These are phyloP conservation scores for Apteryx mantelli DNA, from an alignment of 2,113 vertebrate genomes.

Conservation along the genomic window DNA sequence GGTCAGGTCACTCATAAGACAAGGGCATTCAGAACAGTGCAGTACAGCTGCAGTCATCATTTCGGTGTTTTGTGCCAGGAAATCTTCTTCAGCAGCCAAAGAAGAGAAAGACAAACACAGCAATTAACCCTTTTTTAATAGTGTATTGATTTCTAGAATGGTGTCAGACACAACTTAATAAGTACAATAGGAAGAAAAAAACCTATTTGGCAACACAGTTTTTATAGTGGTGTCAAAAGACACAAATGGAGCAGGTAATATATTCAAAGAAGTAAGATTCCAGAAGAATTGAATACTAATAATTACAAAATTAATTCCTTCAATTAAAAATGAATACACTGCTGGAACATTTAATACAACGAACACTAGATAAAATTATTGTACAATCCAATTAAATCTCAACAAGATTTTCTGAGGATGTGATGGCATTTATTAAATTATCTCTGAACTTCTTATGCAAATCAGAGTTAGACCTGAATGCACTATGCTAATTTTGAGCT, in stretches of 20 bases:
- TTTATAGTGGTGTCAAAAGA: neutral
- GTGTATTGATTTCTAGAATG: neutral
- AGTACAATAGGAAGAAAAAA: neutral
- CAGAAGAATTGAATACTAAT: neutral
- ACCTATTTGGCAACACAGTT: neutral
- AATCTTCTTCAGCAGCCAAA: neutral
- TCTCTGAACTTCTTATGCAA: conserved; percentile 46
- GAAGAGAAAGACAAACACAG: neutral
- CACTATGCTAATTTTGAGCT: neutral
- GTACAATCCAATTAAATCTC: conserved; percentile 66
- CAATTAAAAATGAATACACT: conserved; percentile 58
- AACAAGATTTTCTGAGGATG: conserved; percentile 45
- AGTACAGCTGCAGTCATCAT: fast-evolving
- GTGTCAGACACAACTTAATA: neutral
- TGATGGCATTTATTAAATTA: conserved; percentile 58
- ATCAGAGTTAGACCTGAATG: neutral
- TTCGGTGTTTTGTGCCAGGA: fast-evolving
- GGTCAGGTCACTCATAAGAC: neutral
- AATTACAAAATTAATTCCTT: conserved; percentile 63
- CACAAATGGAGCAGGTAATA: neutral
- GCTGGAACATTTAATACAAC: conserved; percentile 20
- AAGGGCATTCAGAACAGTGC: neutral
- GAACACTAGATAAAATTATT: conserved; percentile 56
- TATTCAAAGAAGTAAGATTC: neutral
- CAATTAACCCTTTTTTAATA: neutral